Conservation (phyloP, 2,888 invertebrate species). For the Drosophila percnosoma region DNA sequence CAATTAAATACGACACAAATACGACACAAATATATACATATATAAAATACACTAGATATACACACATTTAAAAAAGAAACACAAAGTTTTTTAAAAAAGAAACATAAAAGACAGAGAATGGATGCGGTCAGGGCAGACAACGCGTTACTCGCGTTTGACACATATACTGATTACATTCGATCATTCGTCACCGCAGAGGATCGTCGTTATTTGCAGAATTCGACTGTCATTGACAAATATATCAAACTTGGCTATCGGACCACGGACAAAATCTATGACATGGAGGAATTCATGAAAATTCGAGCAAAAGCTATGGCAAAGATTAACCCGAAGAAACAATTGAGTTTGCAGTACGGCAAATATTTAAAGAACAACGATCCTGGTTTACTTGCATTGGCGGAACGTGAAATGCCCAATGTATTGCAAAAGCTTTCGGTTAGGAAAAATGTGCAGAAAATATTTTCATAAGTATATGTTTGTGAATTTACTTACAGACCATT, state of each 20-base stretch:
- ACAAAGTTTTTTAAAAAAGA: not conserved
- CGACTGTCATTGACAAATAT: not conserved
- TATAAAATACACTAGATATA: not conserved
- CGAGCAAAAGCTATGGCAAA: conserved; percentile 8
- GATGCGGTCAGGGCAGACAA: conserved; percentile 3
- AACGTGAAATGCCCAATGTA: conserved; percentile 88
- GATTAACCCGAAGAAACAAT: conserved; percentile 20
- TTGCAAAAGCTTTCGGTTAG: conserved; percentile 89
- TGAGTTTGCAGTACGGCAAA: not conserved
- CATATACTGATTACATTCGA: conserved; percentile 24
- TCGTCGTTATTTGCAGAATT: conserved; percentile 12
- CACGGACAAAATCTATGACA: conserved; percentile 5
- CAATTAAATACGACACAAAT: not conserved
- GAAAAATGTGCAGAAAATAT: not conserved
- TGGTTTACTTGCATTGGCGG: conserved; percentile 17
- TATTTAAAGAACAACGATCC: conserved; percentile 15
- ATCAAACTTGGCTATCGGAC: conserved; percentile 25
- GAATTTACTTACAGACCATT: conserved; percentile 87
- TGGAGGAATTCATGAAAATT: conserved; percentile 6
- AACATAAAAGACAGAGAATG: conserved; percentile 4
- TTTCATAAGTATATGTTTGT: not conserved
- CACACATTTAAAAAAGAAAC: not conserved
- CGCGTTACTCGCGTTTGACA: conserved; percentile 6
- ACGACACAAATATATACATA: not conserved
- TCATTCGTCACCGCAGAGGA: conserved; percentile 25